Evolutionary conservation across 2,888 invertebrate species (phyloP).

Genomic region (Thereva unica): DNA sequence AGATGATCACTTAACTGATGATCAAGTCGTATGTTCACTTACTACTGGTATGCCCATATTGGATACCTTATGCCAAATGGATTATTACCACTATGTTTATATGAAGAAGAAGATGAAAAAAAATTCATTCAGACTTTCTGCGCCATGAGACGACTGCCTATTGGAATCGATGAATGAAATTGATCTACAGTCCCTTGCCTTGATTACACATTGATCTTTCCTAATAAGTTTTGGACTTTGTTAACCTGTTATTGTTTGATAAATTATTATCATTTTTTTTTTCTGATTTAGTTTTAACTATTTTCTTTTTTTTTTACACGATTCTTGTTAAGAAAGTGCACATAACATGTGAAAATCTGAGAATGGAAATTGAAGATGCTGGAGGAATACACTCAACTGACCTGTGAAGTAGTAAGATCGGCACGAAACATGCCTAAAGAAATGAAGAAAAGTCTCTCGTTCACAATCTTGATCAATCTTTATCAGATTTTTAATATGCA

Average conservation of each 20-base stretch:
- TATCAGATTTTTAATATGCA: no score
- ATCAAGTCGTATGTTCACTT: no score
- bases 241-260: background rate
- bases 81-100: no score
- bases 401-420: no score
- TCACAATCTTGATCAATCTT: conserved; percentile 11
- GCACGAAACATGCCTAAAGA: background rate
- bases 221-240: background rate
- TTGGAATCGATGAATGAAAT: background rate
- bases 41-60: no score
- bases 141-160: background rate
- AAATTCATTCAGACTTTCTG: background rate
- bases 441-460: conserved; percentile 7
- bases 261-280: conserved; percentile 5
- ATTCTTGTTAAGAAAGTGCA: conserved; percentile 28
- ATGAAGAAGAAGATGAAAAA: no score
- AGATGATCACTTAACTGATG: no score
- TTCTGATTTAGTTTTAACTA: background rate
- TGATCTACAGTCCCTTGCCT: background rate
- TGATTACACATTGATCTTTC: background rate
- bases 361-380: conserved; percentile 33
- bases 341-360: conserved; percentile 30
- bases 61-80: no score
- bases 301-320: conserved; percentile 13
- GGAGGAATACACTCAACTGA: conserved; percentile 4